Evolutionary conservation across 2,888 invertebrate genomes (phyloP), one percentile per base, ranked within the genome.

Genomic region (Limnephilus auricula): DNA sequence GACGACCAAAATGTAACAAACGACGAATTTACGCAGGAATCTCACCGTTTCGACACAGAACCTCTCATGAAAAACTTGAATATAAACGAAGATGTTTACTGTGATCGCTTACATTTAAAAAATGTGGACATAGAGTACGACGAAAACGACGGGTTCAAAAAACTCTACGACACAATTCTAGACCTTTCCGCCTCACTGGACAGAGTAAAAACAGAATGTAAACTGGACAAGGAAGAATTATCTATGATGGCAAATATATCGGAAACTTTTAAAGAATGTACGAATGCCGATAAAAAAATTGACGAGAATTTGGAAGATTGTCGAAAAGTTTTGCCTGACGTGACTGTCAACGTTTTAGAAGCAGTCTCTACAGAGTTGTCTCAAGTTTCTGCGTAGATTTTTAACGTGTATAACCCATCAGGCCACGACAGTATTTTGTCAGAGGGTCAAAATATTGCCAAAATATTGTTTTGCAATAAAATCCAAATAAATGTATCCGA

Each of bases 51-150:
- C 0, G 94, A 95, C 0, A 93, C 94, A 0, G 93, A 94, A 34
- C 93, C 94, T 0, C 82, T 94, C 1, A 93, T 96, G 0, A 93
- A 93, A 15, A 93, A 95, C 2, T 93, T 96, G 0, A 93, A 93
- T 0, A 80, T 91, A 0, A 94, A 94, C 0, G 95, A 95, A 93
- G 94, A 95, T 92, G 93, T 94, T 0, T 94, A 94, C 82, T 93
- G 96, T 0, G 94, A 96, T 92, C 95, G 94, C 89, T 93, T 96
- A 0, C 94, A 95, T 40, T 94, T 95, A 0, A 95, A 94, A 90
- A 95, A 95, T 15, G 94, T 96, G 0, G 95, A 95, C 50, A 95
- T 96, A 88, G 96, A 96, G 0, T 95, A 94, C 89, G 93, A 94
- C 34, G 94, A 84, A 31, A 30, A 89, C 1, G 78, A 94, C 0